Percentiles rank a stretch among this genome's conserved stretches.
These are phyloP conservation scores for Halcyon senegalensis DNA, from an alignment of 2,113 vertebrate genomes.

Conservation along the genomic window DNA sequence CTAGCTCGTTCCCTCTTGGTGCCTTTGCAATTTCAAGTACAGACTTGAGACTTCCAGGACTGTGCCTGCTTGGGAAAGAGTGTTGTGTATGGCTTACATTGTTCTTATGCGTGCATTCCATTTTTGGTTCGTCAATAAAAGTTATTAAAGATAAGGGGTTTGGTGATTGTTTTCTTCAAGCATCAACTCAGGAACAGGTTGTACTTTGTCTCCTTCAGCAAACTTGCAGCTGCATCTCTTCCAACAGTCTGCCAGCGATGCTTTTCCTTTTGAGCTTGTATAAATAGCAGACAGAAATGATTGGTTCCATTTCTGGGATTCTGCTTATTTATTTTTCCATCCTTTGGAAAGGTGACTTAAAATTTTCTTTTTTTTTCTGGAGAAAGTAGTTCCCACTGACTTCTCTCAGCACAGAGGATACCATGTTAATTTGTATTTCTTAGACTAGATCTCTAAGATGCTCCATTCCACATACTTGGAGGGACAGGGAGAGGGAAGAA, in stretches of 20 bases:
- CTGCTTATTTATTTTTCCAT: conserved; percentile 5
- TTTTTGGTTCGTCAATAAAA: background rate
- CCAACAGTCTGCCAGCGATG: background rate
- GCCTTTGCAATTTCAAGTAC: background rate
- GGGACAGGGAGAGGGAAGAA: background rate
- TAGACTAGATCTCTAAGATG: background rate
- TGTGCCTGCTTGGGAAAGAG: background rate
- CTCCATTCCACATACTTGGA: background rate
- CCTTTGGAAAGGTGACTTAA: conserved; percentile 44
- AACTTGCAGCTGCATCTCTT: background rate
- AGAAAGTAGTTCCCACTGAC: conserved; percentile 14
- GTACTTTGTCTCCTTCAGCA: background rate
- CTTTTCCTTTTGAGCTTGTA: background rate
- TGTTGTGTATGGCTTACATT: background rate
- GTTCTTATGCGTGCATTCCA: background rate
- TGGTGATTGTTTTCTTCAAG: background rate
- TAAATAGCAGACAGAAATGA: conserved; percentile 42
- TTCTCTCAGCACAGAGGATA: background rate
- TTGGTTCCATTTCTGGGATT: conserved; percentile 28
- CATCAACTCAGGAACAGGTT: background rate
- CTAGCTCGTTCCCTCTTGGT: background rate
- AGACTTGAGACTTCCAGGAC: background rate
- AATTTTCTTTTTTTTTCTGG: background rate
- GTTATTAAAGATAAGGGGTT: background rate
- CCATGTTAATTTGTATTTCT: background rate